Conservation (phyloP, 2,888 invertebrate genomes). For the Agrotis segetum region DNA sequence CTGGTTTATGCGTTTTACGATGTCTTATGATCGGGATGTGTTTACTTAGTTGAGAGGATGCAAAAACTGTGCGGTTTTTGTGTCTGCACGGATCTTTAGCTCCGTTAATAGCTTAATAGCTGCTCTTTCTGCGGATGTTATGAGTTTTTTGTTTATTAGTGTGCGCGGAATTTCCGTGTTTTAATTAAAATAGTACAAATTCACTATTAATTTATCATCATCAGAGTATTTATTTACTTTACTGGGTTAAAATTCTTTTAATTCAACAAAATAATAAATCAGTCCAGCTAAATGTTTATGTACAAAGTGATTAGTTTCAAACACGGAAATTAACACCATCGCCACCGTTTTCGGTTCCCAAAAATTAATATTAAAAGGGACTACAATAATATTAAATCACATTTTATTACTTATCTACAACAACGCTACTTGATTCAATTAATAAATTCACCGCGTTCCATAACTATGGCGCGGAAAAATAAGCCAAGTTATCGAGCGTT, state of each 20-base stretch:
- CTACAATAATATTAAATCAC: slow-evolving; percentile 49
- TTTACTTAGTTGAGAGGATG: slow-evolving; percentile 54
- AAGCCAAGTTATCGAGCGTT: slow-evolving; percentile 25
- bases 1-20: slow-evolving; percentile 53
- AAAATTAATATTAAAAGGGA: slow-evolving; percentile 41
- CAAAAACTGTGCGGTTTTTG: slow-evolving; percentile 54
- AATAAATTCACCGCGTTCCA: slow-evolving; percentile 33
- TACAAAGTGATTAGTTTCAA: slow-evolving; percentile 37
- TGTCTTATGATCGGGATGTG: slow-evolving; percentile 50
- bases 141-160: slow-evolving; percentile 30
- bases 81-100: slow-evolving; percentile 47
- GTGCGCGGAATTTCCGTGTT: slow-evolving; percentile 28
- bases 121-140: slow-evolving; percentile 30
- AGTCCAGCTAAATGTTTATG: slow-evolving; percentile 20
- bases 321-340: slow-evolving; percentile 37
- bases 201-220: neutral
- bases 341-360: slow-evolving; percentile 32
- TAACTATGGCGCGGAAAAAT: slow-evolving; percentile 26
- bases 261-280: slow-evolving; percentile 41
- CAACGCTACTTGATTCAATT: slow-evolving; percentile 48
- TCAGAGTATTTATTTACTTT: slow-evolving; percentile 8
- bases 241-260: slow-evolving; percentile 6
- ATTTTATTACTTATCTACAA: slow-evolving; percentile 49
- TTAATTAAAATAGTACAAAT: slow-evolving; percentile 17
- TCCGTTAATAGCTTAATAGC: slow-evolving; percentile 33